Evolutionary conservation across 2,888 invertebrate species (phyloP).

Genomic region (Nephrotoma guestfalica): DNA sequence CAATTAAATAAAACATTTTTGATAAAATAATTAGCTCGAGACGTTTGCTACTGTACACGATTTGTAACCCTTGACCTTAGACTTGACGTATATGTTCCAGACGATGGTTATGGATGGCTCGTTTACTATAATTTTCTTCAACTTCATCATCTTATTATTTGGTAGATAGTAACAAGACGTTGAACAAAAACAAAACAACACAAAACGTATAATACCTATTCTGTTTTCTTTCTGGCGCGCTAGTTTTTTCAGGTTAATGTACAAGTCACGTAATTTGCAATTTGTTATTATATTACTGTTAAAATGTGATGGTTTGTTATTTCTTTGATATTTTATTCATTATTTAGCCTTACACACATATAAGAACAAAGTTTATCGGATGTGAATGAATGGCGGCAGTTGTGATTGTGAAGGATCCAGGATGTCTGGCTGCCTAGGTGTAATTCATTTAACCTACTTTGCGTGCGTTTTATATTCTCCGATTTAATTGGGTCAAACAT

Average conservation of each 20-base stretch:
- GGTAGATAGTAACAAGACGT: not conserved
- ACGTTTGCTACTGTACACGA: not conserved
- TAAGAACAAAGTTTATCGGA: not conserved
- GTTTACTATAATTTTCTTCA: not conserved
- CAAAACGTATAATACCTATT: not conserved
- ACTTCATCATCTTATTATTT: not conserved
- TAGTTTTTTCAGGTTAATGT: not conserved
- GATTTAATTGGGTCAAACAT: too few relatives aligned
- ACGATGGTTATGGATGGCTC: not conserved
- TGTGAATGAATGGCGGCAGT: not conserved
- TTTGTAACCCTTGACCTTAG: not conserved
- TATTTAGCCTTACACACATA: not conserved
- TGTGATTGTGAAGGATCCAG: not conserved
- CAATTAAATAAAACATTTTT: not conserved
- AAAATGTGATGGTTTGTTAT: not conserved
- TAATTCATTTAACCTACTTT: not conserved
- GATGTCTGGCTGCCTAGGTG: not conserved
- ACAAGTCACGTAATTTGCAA: not conserved
- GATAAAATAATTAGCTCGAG: not conserved
- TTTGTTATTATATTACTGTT: not conserved
- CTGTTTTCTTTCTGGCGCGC: not conserved
- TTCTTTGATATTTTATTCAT: not conserved
- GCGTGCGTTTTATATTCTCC: not conserved
- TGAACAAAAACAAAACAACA: not conserved
- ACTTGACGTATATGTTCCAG: not conserved